A percentile compares a stretch with the other conserved stretches of the same genome.
Conservation (phyloP, 2,888 invertebrate genomes). For the Ochlodes sylvanus region DNA sequence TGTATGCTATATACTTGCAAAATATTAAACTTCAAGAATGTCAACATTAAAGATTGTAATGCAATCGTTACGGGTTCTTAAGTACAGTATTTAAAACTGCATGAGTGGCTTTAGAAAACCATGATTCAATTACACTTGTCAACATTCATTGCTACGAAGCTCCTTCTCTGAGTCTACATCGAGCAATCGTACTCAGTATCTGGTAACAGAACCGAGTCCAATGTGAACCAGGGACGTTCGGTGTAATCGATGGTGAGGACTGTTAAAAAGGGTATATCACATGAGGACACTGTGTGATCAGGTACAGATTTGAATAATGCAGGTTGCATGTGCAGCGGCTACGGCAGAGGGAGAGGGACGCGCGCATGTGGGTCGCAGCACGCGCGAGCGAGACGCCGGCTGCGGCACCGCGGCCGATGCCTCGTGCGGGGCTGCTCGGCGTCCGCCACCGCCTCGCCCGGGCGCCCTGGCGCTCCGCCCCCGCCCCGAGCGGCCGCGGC, state of each 20-base stretch:
- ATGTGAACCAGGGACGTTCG: constrained; percentile 6
- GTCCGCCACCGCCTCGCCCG: constrained; percentile 41
- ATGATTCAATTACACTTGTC: background rate
- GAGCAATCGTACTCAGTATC: background rate
- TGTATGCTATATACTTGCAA: background rate
- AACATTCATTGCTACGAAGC: background rate
- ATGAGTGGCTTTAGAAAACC: background rate
- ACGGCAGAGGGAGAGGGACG: constrained; percentile 61
- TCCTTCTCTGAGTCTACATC: background rate
- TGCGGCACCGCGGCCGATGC: constrained; percentile 61
- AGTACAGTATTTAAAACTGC: background rate
- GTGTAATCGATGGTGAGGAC: constrained; percentile 40
- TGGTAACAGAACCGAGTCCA: background rate
- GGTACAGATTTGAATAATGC: constrained; percentile 64
- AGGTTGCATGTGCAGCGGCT: constrained; percentile 74
- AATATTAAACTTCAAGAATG: too few relatives aligned
- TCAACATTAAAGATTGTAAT: too few relatives aligned
- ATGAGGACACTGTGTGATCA: constrained; percentile 50
- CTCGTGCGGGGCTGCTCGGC: constrained; percentile 21
- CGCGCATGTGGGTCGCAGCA: constrained; percentile 46
- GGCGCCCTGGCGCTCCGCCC: constrained; percentile 22
- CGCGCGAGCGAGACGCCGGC: constrained; percentile 66
- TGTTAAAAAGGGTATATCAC: constrained; percentile 43
- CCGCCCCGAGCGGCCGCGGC: constrained; percentile 40
- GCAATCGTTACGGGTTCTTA: background rate